phyloP scores from a whole-genome alignment of 2,797 vertebrate species.

The Petrocephalus sullivani region DNA sequence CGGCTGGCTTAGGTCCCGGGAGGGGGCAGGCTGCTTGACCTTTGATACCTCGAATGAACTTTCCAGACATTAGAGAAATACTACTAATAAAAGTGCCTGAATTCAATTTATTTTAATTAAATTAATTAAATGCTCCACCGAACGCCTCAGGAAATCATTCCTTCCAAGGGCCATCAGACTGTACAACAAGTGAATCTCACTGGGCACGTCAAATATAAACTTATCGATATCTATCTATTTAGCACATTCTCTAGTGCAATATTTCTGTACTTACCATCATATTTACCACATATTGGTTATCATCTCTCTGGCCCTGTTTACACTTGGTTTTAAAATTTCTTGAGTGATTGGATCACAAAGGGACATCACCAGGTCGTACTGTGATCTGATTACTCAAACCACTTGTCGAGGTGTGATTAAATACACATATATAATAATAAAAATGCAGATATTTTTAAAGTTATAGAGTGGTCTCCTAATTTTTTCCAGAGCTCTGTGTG shows the following conservation, averaged over 20 bases:
- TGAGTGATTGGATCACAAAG: no score
- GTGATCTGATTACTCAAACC: no score
- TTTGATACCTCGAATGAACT: neutral
- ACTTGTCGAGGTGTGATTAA: no score
- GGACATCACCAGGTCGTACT: no score
- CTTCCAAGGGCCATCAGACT: neutral
- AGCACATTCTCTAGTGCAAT: neutral
- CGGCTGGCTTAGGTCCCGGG: neutral
- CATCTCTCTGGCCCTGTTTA: neutral
- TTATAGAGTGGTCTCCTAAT: no score
- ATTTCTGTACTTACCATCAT: neutral
- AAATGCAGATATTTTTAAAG: no score
- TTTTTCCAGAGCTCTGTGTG: no score
- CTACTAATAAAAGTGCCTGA: neutral
- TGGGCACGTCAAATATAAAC: neutral
- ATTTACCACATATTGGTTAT: neutral
- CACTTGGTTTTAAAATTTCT: neutral
- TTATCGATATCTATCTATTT: no score
- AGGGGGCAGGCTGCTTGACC: neutral
- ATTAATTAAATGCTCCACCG: neutral
- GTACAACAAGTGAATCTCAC: neutral
- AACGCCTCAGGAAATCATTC: neutral
- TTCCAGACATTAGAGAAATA: neutral
- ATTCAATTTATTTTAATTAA: neutral
- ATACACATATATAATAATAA: no score